These are phyloP conservation scores for Campylomormyrus tamandua DNA, from an alignment of 2,113 vertebrate species.

Conservation along the genomic window DNA sequence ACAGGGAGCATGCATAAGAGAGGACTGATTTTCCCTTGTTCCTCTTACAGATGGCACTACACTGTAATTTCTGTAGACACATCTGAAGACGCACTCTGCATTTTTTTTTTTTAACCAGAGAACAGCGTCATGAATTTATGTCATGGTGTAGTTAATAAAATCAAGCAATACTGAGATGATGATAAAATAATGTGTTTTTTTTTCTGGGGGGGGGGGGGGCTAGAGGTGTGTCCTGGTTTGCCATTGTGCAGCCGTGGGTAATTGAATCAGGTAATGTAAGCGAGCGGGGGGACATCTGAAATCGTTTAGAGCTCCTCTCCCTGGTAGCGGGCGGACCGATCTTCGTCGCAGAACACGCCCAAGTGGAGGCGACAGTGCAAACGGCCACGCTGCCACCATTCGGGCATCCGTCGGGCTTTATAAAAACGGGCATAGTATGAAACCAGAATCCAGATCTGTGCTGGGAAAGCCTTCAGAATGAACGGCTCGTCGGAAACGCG, in stretches of 20 bases:
- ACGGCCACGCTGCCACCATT: not conserved
- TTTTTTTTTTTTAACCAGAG: conserved; percentile 6
- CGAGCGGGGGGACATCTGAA: not conserved
- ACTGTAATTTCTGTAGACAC: conserved; percentile 26
- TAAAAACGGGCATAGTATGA: not conserved
- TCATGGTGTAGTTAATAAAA: conserved; percentile 3
- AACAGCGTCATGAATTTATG: conserved; percentile 30
- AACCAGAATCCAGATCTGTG: not conserved
- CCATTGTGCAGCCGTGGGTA: not conserved
- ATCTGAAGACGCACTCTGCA: conserved; percentile 26
- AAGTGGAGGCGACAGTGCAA: not conserved
- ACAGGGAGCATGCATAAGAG: conserved; percentile 15
- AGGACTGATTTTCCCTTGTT: conserved; percentile 34
- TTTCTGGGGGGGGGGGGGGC: not conserved
- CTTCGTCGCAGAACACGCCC: not conserved
- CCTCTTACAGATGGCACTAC: conserved; percentile 31
- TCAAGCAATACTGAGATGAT: not conserved
- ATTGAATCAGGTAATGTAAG: not conserved
- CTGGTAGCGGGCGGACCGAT: not conserved
- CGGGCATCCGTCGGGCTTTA: not conserved
- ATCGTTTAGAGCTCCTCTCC: not conserved
- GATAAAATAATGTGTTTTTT: conserved; percentile 1
- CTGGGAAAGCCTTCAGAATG: not conserved
- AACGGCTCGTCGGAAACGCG: not conserved
- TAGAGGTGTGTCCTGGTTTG: not conserved